Evolutionary conservation across 2,797 vertebrate species (phyloP), one percentile per base, ranked within the genome.

Genomic region (Acridotheres tristis): DNA sequence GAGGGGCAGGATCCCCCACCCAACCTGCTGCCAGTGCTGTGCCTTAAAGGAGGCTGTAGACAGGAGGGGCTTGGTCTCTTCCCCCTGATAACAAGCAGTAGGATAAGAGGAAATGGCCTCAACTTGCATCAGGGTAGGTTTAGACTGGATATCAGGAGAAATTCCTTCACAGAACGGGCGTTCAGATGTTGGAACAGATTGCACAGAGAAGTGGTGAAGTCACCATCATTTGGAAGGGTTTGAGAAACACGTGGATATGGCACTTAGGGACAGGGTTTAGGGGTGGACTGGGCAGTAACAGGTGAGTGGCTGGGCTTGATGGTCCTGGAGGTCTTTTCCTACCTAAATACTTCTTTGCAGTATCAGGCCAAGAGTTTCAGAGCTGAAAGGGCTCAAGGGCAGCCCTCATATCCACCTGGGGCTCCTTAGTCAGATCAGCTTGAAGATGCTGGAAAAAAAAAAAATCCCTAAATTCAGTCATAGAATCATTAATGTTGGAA

Each of bases 321-420:
- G 4, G 21, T 59, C 25, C 9, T 59, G 40, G 23, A 73, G 38
- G n/a, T 18, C 7, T 67, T 59, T 80, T 59, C 25, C 26, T 19
- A 4, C 25, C 47, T 40, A 53, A 54, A 40, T 10, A 5, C 34
- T 40, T 80, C 21, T 53, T 26, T 25, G 18, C 4, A n/a, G 7
- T 17, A 22, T 30, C 26, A 57, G 43, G 18, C 23, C 43, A 40
- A 61, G 27, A 40, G 27, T 26, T 69, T 43, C 17, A 51, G 32
- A 42, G 26, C 1, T 23, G n/a, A 50, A 89, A 47, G 48, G 59
- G 23, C 8, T 45, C 4, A 1, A 65, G 14, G 23, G 6, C 17
- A 58, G 16, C 12, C 3, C 5, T 22, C 3, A 1, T 17, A 13
- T 69, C 32, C 10, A 40, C 9, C 10, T 7, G 5, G 7, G 20